Evolutionary conservation across 2,113 vertebrate genomes (phyloP), one percentile per base, ranked within the genome.

Genomic region (Tympanuchus pallidicinctus): DNA sequence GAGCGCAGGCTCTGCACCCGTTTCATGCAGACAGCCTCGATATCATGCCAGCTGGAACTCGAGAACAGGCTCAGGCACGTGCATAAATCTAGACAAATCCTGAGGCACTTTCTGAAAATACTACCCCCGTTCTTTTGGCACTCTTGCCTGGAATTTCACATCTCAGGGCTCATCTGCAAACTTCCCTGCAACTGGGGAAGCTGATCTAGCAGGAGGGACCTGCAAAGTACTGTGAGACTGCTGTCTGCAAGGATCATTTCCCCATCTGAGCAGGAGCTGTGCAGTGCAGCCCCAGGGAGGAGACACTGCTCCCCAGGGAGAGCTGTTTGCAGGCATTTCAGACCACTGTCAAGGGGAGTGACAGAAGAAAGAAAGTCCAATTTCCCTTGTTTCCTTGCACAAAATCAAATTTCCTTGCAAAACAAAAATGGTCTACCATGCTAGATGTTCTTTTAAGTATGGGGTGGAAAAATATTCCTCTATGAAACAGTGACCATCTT

Each of bases 91-190:
- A 95, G 88, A 93, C 79, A 92, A 93, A 94, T 90, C 92, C 93
- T 52, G 32, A 92, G 79, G 82, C 24, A 6, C 57, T 81, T 83
- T 85, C 85, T 83, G 75, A 92, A 95, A 94, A 92, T 38, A 86
- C 72, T 25, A 75, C 34, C 52, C 69, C 77, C 60, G 43, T 30
- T 91, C 56, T 50, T 67, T 52, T 91, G 71, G 87, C 74, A 82
- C n/a, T 64, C 34, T 66, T 80, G 47, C 65, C 76, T 92, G 79
- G 50, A 72, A 82, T 76, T 80, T 7, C 0, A 13, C 3, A 5
- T 69, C 88, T 92, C 1, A 0, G 34, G 79, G 59, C 69, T 0
- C 0, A 70, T 66, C 66, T 74, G 73, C 71, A 74, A 88, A 65
- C 50, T 15, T 75, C 43, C 10, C 54, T 82, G 52, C 71, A 86